Percentiles rank a stretch among this genome's conserved stretches.
These are phyloP conservation scores for Corythornis vintsioides DNA, from an alignment of 2,113 vertebrate species.

Conservation along the genomic window DNA sequence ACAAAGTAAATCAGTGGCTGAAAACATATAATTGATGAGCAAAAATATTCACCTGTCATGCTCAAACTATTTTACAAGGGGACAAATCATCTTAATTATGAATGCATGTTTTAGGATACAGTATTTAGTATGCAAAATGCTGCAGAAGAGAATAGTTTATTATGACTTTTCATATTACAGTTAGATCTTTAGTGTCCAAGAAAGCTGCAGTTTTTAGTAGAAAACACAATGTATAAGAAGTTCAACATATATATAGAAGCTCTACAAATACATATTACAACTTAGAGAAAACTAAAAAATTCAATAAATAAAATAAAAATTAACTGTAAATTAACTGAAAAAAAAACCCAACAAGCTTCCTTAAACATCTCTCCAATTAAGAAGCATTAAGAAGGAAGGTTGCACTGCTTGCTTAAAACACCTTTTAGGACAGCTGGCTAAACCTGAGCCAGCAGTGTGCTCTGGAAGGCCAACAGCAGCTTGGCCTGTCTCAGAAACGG, in stretches of 20 bases:
- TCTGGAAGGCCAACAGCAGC: too few species aligned
- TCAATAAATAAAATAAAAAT: background rate
- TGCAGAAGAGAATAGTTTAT: background rate
- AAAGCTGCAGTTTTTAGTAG: background rate
- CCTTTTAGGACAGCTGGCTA: background rate
- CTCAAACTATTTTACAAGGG: background rate
- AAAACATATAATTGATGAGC: background rate
- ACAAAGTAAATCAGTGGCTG: background rate
- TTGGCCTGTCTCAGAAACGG: too few species aligned
- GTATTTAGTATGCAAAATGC: background rate
- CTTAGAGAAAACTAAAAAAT: background rate
- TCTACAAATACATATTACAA: background rate
- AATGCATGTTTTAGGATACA: background rate
- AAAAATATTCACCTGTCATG: background rate
- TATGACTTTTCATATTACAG: background rate
- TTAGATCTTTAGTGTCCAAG: background rate
- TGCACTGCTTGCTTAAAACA: background rate
- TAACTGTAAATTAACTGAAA: background rate
- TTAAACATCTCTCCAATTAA: background rate
- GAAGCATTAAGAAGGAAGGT: background rate
- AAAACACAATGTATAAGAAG: background rate
- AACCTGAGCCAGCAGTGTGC: too few species aligned
- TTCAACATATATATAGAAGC: background rate
- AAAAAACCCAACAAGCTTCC: background rate
- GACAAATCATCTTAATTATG: background rate